Percentiles rank a stretch among this genome's conserved stretches.
Conservation (phyloP, 2,888 invertebrate species). For the Bedellia somnulentella region DNA sequence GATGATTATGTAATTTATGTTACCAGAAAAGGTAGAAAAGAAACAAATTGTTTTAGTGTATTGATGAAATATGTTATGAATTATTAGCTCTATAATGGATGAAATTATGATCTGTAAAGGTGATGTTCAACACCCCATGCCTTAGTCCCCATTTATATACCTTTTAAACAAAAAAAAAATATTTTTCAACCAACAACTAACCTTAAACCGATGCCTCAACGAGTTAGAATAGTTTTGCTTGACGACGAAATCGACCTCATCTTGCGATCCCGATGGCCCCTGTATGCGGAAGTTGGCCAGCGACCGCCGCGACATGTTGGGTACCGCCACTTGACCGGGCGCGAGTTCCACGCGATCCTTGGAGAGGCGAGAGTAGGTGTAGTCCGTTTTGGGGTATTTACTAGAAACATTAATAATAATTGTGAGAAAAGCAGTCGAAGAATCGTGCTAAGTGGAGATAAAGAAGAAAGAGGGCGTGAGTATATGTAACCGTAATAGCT, state of each 20-base stretch:
- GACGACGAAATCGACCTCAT: slow-evolving; percentile 30
- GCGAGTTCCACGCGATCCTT: slow-evolving; percentile 78
- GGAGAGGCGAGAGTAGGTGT: slow-evolving; percentile 84
- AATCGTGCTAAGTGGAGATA: neutral
- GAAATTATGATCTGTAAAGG: too few species aligned
- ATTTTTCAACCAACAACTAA: slow-evolving; percentile 16
- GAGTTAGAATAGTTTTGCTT: slow-evolving; percentile 21
- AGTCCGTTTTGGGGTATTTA: slow-evolving; percentile 88
- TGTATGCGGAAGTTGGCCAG: slow-evolving; percentile 58
- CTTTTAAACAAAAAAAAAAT: neutral
- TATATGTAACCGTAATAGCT: too few species aligned
- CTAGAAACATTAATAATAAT: too few species aligned
- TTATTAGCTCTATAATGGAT: too few species aligned
- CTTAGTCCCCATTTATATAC: too few species aligned
- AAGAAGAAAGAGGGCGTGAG: too few species aligned
- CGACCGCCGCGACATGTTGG: slow-evolving; percentile 85
- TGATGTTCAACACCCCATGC: too few species aligned
- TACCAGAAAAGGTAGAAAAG: too few species aligned
- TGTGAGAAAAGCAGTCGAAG: neutral
- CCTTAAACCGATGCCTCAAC: slow-evolving; percentile 27
- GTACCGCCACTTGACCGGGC: slow-evolving; percentile 80
- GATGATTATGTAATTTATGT: too few species aligned
- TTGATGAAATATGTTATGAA: too few species aligned
- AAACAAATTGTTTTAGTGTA: too few species aligned
- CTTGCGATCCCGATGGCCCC: slow-evolving; percentile 36